These are phyloP conservation scores for Pseudomugil tenellus DNA, from an alignment of 2,797 vertebrate species.

Conservation along the genomic window DNA sequence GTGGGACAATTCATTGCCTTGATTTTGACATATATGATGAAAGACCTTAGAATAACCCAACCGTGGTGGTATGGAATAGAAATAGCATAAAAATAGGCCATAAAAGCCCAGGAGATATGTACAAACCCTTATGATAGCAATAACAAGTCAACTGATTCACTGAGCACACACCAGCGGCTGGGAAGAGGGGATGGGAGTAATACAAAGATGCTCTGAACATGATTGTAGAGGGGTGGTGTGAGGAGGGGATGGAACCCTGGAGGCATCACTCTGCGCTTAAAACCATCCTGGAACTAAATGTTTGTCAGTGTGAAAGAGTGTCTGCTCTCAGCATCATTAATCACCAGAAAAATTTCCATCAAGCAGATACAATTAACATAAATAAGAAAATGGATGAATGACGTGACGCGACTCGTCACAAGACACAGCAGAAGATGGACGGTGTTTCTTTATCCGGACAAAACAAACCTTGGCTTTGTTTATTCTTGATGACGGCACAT, in stretches of 20 bases:
- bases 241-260: slow-evolving; percentile 3
- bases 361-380: slow-evolving; percentile 29
- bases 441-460: not conserved
- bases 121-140: slow-evolving; percentile 47
- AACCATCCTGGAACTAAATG: slow-evolving; percentile 24
- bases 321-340: slow-evolving; percentile 41
- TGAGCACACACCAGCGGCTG: slow-evolving; percentile 36
- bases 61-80: slow-evolving; percentile 28
- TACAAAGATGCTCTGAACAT: slow-evolving; percentile 21
- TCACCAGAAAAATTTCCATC: slow-evolving; percentile 47
- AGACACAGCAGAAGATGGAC: slow-evolving; percentile 2
- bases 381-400: slow-evolving; percentile 11
- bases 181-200: slow-evolving; percentile 7
- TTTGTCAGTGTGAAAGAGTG: slow-evolving; percentile 55
- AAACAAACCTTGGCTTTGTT: not conserved
- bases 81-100: slow-evolving; percentile 59
- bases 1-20: slow-evolving; percentile 25
- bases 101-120: slow-evolving; percentile 58
- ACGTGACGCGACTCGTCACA: not conserved
- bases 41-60: slow-evolving; percentile 31
- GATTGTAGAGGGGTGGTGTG: not conserved
- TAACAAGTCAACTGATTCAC: slow-evolving; percentile 61
- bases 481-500: not conserved
- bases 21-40: slow-evolving; percentile 57
- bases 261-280: slow-evolving; percentile 22